phyloP scores from a whole-genome alignment of 2,888 invertebrate species.

The Subacronicta megacephala region DNA sequence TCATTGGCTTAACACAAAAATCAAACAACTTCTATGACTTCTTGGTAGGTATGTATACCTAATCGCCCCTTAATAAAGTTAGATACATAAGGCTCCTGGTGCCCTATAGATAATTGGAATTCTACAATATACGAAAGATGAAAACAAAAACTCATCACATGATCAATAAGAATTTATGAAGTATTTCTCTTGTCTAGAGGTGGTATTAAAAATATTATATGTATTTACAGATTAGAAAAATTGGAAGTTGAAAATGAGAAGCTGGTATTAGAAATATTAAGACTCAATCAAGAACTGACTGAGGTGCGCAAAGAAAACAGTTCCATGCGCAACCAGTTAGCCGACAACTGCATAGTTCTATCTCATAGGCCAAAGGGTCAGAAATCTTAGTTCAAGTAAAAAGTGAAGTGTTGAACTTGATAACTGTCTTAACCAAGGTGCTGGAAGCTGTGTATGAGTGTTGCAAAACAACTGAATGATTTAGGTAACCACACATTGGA shows the following conservation, averaged over 20 bases:
- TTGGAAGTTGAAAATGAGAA: conserved; percentile 92
- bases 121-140: too few species aligned
- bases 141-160: too few species aligned
- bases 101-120: too few species aligned
- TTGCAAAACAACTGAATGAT: conserved; percentile 33
- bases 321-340: conserved; percentile 91
- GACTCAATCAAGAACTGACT: conserved; percentile 92
- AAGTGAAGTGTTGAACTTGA: conserved; percentile 53
- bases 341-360: conserved; percentile 90
- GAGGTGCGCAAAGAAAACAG: conserved; percentile 94
- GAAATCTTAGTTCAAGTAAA: conserved; percentile 75
- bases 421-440: conserved; percentile 66
- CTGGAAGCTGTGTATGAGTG: conserved; percentile 61
- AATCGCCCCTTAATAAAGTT: too few species aligned
- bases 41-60: too few species aligned
- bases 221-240: conserved; percentile 77
- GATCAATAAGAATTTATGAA: too few species aligned
- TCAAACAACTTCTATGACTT: too few species aligned
- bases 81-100: too few species aligned
- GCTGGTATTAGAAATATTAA: conserved; percentile 92
- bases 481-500: conserved; percentile 40
- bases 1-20: too few species aligned
- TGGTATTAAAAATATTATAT: conserved; percentile 12
- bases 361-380: conserved; percentile 74
- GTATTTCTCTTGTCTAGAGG: too few species aligned